phyloP scores from a whole-genome alignment of 2,113 vertebrate species.

The Plecotus auritus region DNA sequence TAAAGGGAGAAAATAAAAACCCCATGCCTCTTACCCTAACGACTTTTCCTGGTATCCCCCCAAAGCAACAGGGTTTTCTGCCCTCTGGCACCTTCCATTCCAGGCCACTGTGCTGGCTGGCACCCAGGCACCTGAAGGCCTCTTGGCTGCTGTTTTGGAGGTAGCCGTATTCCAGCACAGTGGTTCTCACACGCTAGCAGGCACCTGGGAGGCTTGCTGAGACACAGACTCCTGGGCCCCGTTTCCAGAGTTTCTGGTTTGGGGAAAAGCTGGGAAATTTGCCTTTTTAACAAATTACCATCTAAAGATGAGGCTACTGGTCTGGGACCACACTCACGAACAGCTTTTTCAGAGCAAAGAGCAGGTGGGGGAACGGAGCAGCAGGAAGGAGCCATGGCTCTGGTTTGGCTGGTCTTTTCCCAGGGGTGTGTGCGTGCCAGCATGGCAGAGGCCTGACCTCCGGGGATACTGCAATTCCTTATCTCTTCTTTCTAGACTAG shows the following conservation, averaged over 20 bases:
- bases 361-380: background rate
- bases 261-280: background rate
- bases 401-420: background rate
- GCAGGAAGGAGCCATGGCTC: background rate
- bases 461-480: background rate
- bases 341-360: background rate
- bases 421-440: accelerated
- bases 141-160: background rate
- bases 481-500: background rate
- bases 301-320: background rate
- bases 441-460: background rate
- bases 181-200: background rate
- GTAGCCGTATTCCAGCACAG: background rate
- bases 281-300: background rate
- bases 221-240: background rate
- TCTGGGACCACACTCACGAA: background rate
- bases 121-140: background rate
- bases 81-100: background rate
- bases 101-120: background rate
- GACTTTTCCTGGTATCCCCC: background rate
- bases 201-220: background rate
- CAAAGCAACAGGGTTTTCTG: background rate
- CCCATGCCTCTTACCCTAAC: background rate
- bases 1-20: background rate
- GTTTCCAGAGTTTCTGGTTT: background rate